These are phyloP conservation scores for Pogonomyrmex californicus DNA, from an alignment of 1,140 invertebrate genomes.

Conservation along the genomic window DNA sequence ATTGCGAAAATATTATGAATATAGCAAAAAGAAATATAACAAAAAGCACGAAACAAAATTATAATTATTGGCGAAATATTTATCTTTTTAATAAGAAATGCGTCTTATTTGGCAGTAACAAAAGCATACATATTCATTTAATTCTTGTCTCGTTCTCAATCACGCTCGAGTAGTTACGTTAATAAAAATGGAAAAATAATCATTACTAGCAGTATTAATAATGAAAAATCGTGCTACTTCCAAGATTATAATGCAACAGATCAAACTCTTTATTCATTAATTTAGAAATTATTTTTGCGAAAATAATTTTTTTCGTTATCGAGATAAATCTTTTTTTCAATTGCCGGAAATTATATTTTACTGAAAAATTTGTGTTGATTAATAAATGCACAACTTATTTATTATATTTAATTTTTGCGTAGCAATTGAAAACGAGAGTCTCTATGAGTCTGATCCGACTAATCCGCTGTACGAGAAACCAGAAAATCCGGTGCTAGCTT, in stretches of 20 bases:
- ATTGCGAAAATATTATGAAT: not conserved
- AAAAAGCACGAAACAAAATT: not conserved
- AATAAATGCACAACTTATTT: not conserved
- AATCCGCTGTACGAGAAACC: conserved; percentile 24
- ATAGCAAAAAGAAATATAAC: not conserved
- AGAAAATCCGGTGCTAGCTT: conserved; percentile 30
- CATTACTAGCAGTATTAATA: not conserved
- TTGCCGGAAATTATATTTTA: not conserved
- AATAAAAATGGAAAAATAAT: not conserved
- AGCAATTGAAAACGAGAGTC: not conserved
- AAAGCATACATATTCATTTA: conserved; percentile 50
- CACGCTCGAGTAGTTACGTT: not conserved
- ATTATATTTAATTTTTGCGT: conserved; percentile 6
- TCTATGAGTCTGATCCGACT: not conserved
- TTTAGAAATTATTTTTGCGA: not conserved
- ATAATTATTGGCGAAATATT: conserved; percentile 7
- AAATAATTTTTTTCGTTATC: not conserved
- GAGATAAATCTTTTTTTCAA: not conserved
- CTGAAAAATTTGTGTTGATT: not conserved
- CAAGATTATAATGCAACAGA: not conserved
- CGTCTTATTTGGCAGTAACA: conserved; percentile 69
- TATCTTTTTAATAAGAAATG: conserved; percentile 48
- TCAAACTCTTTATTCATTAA: not conserved
- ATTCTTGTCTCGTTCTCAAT: conserved; percentile 1
- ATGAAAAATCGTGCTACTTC: conserved; percentile 1